phyloP scores from a whole-genome alignment of 1,140 invertebrate genomes.

The Lucilia cuprina region DNA sequence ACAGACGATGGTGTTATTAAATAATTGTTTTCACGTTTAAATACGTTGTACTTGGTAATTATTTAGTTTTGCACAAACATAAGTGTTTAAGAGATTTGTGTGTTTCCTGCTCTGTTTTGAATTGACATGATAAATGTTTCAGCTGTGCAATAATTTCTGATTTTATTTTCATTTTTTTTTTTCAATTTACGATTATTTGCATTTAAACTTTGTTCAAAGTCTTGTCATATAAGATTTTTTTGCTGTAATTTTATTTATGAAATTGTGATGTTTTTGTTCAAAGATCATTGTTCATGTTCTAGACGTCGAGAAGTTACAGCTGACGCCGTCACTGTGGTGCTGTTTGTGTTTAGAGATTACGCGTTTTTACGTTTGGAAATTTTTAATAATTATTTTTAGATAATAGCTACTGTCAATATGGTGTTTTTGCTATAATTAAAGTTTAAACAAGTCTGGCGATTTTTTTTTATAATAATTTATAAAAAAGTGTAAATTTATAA shows the following conservation, averaged over 20 bases:
- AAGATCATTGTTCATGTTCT: neutral
- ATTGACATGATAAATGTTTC: slow-evolving; percentile 12
- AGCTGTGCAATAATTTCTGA: neutral
- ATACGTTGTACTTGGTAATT: neutral
- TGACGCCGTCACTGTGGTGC: no score
- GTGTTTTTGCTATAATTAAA: no score
- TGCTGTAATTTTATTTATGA: neutral
- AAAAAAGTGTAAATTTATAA: no score
- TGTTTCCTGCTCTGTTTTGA: slow-evolving; percentile 8
- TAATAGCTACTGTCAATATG: neutral
- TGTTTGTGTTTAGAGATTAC: no score
- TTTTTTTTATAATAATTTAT: no score
- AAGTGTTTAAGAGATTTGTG: neutral
- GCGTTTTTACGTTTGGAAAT: neutral
- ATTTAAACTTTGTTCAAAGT: neutral
- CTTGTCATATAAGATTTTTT: neutral
- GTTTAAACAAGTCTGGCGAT: no score
- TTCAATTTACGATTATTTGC: slow-evolving; percentile 12
- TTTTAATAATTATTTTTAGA: neutral
- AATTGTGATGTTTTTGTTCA: neutral
- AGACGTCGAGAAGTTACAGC: no score
- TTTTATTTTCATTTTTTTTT: neutral
- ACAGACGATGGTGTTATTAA: no score
- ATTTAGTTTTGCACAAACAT: neutral
- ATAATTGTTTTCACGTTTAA: neutral